Evolutionary conservation across 2,888 invertebrate species (phyloP), one percentile per base, ranked within the genome.

Genomic region (Ariolimax columbianus): DNA sequence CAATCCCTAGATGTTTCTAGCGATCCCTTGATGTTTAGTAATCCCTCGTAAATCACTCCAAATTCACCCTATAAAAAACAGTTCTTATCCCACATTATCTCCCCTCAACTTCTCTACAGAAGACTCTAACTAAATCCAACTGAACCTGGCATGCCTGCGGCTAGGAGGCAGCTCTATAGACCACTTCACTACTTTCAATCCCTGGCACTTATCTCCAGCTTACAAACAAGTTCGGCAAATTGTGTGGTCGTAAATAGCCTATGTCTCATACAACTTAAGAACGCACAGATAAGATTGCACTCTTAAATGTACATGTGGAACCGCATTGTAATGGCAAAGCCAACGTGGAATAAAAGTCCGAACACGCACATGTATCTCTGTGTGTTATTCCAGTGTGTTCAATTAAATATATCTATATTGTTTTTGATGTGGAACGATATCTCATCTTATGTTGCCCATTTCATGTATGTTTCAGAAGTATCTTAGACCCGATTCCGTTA

Each of bases 211-310:
- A 55, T 55, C 55, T 55, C 23, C 11, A 23, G 68, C 38, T 68
- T 68, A 68, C 68, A 68, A 36, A 68, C 68, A 68, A 68, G 68
- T 36, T 36, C 19, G 36, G 23, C 68, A 68, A 68, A 68, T 36
- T 36, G 14, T 23, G 23, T 7, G 68, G 14, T 38, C 38, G 68
- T 68, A 68, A 68, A 68, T 33, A 19, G 4, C 36, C 14, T 36
- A 36, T 68, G 36, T 68, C 33, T 36, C n/a, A 11, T 23, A 9
- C 68, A 36, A 19, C 38, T 68, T 68, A 36, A 9, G 36, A 14
- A 68, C 14, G 19, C 38, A 30, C 30, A 68, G 68, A 68, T 7
- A n/a, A 36, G 68, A 36, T 38, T 36, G 4, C 17, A 19, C 33
- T 36, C 68, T 14, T 68, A 68, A 68, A 68, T 68, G 68, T 36